phyloP scores from a whole-genome alignment of 1,140 invertebrate species.

The Pemphigus obesinymphae region DNA sequence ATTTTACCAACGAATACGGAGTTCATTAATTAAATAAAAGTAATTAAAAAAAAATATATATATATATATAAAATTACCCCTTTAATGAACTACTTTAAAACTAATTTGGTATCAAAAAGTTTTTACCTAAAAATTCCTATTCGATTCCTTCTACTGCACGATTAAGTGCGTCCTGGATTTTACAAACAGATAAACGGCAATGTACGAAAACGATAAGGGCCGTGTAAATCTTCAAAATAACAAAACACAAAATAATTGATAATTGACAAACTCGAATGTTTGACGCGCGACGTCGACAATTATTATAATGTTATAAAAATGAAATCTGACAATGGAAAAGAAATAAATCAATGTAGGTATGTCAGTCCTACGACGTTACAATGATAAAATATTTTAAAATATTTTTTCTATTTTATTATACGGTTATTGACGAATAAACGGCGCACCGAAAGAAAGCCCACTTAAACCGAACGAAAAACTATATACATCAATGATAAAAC shows the following conservation, averaged over 20 bases:
- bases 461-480: conserved; percentile 16
- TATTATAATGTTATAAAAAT: background rate
- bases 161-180: no score
- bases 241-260: background rate
- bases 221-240: no score
- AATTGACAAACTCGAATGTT: background rate
- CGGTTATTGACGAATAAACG: conserved; percentile 28
- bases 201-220: no score
- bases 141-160: no score
- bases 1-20: no score
- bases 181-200: no score
- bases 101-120: no score
- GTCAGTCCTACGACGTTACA: conserved; percentile 13
- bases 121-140: no score
- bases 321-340: background rate
- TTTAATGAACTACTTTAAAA: no score
- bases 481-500: background rate
- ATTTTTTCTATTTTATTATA: conserved; percentile 10
- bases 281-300: background rate
- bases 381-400: conserved; percentile 6
- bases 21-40: no score
- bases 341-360: background rate
- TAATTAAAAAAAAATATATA: no score
- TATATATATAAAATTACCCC: no score
- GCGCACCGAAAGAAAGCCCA: background rate